Base-by-base conservation (phyloP, 2,888 invertebrate genomes). In the Macroteleia sp. region DNA sequence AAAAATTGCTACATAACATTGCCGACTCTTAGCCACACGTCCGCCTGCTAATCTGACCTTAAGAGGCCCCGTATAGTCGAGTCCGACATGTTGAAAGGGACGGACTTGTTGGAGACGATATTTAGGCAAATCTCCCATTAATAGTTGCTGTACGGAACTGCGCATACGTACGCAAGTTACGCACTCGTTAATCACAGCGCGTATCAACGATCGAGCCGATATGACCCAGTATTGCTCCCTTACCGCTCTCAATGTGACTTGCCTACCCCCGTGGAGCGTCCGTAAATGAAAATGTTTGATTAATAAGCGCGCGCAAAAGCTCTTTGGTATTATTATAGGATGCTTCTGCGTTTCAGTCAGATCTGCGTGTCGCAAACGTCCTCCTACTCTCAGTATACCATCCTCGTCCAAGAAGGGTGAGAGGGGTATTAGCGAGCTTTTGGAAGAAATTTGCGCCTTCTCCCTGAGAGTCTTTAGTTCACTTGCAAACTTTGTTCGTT, bases 181-280 rank as follows among this genome's bases (percentile, higher is more conserved):
- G 17, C 62, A 64, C 1, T 28, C 10, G 3, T 5, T 2, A 1
- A 48, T 34, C 0, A 19, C 4, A 3, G n/a, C 17, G 1, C 39
- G 16, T 8, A 19, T 28, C 0, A 28, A 12, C 4, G 14, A 25
- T 3, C 57, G 28, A 1, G 42, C 28, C 1, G 25, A 5, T 1
- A 57, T 3, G 1, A 62, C 14, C 61, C 48, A 62, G n/a, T 28
- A 62, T 9, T 17, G 36, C 14, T 69, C 59, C 2, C 69, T n/a
- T 9, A 59, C 8, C 0, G 59, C 12, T 1, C 41, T 39, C 25
- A 48, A n/a, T 2, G 66, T 66, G 1, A 66, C 22, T 16, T 66
- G 66, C 9, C 9, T 3, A n/a, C 54, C 66, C 2, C 66, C 54
- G 16, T 66, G 66, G 1, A 50, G 16, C 0, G 50, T 17, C 12